These are phyloP conservation scores for Ormyrus nitidulus DNA, from an alignment of 2,888 invertebrate genomes.

Conservation along the genomic window DNA sequence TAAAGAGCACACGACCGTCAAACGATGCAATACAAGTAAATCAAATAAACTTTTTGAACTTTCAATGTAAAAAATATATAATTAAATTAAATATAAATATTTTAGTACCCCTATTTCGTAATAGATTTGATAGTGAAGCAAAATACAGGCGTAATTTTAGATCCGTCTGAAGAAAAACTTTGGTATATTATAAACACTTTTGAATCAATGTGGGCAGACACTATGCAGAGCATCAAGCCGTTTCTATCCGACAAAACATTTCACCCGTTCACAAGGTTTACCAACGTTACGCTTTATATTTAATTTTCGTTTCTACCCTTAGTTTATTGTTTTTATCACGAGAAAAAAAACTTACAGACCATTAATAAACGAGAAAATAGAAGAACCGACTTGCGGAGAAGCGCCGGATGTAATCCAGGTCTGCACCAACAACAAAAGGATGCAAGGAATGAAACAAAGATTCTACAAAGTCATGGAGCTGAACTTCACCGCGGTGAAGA, in stretches of 20 bases:
- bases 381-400: conserved; percentile 85
- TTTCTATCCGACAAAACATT: conserved; percentile 84
- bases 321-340: too few relatives aligned
- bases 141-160: conserved; percentile 74
- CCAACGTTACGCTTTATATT: neutral
- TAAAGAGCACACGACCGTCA: conserved; percentile 76
- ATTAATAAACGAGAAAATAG: conserved; percentile 88
- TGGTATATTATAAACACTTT: conserved; percentile 80
- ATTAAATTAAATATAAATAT: conserved; percentile 61
- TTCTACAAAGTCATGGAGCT: conserved; percentile 79
- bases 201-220: conserved; percentile 82
- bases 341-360: conserved; percentile 77
- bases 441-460: conserved; percentile 78
- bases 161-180: conserved; percentile 81
- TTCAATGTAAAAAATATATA: neutral
- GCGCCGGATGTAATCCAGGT: conserved; percentile 85
- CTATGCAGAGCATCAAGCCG: conserved; percentile 82
- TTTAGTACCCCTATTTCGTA: conserved; percentile 80
- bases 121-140: conserved; percentile 77
- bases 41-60: neutral
- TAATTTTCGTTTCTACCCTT: neutral
- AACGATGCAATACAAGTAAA: neutral
- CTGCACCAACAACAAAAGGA: conserved; percentile 81
- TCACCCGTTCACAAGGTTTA: conserved; percentile 83
- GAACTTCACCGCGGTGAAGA: conserved; percentile 81